Evolutionary conservation across 2,113 vertebrate species (phyloP).

Genomic region (Gambusia holbrooki): DNA sequence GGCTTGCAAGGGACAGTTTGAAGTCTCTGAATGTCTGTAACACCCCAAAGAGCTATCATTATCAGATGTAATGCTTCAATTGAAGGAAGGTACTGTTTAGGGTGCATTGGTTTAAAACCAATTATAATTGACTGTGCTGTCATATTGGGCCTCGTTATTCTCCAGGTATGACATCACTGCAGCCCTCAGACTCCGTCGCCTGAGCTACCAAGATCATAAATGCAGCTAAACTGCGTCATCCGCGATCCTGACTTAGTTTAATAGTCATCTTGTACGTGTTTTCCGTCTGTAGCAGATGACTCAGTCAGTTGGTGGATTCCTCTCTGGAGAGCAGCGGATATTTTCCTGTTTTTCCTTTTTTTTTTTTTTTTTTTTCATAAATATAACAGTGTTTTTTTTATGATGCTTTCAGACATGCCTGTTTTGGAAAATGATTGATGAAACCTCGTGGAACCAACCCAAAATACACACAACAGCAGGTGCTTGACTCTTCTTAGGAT

Average conservation of each 20-base stretch:
- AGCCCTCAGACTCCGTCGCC: constrained; percentile 19
- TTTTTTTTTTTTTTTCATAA: constrained; percentile 14
- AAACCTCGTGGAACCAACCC: constrained; percentile 11
- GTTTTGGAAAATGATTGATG: constrained; percentile 14
- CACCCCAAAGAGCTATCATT: constrained; percentile 28
- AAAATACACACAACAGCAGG: background rate
- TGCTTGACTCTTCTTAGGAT: background rate
- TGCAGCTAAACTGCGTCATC: constrained; percentile 53
- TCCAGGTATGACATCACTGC: constrained; percentile 29
- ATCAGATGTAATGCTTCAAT: constrained; percentile 17
- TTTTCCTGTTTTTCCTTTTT: constrained; percentile 9
- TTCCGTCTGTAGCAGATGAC: constrained; percentile 42
- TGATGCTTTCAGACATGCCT: constrained; percentile 11
- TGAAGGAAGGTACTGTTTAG: background rate
- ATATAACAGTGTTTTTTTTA: constrained; percentile 16
- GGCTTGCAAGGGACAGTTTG: constrained; percentile 37
- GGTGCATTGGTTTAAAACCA: constrained; percentile 27
- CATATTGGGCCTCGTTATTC: constrained; percentile 33
- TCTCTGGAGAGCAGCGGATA: constrained; percentile 40
- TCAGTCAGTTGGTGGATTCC: constrained; percentile 46
- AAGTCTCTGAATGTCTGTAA: background rate
- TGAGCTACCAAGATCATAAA: constrained; percentile 35
- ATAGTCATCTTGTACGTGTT: constrained; percentile 34
- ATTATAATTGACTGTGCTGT: constrained; percentile 44
- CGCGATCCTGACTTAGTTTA: constrained; percentile 29